Evolutionary conservation across 2,888 invertebrate species (phyloP).

Genomic region (Drosophila melanosoma): DNA sequence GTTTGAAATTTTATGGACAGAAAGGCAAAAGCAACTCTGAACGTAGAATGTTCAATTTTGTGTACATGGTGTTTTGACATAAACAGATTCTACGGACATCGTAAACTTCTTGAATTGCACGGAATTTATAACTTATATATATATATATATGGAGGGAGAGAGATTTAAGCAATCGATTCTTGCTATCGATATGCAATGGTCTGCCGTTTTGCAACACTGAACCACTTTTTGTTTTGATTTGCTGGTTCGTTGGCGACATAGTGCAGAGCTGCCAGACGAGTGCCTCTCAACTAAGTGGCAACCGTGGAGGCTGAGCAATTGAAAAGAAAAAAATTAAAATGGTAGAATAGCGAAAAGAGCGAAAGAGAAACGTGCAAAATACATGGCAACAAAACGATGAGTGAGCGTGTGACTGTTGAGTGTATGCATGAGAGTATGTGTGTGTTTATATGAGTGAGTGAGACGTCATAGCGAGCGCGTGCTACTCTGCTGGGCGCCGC

Average conservation of each 20-base stretch:
- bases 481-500: constrained; percentile 51
- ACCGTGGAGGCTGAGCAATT: constrained; percentile 38
- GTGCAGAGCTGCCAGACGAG: constrained; percentile 48
- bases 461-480: constrained; percentile 58
- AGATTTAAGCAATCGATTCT: constrained; percentile 18
- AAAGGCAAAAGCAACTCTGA: too few relatives aligned
- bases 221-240: constrained; percentile 70
- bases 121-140: not conserved
- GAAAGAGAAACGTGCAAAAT: constrained; percentile 62
- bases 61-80: too few relatives aligned
- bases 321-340: constrained; percentile 26
- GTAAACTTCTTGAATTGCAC: too few relatives aligned
- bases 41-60: too few relatives aligned
- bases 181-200: constrained; percentile 36
- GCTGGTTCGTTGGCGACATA: constrained; percentile 50
- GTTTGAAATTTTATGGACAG: too few relatives aligned
- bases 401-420: constrained; percentile 3
- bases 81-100: too few relatives aligned
- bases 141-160: not conserved
- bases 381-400: constrained; percentile 43
- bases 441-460: constrained; percentile 46
- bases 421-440: constrained; percentile 1
- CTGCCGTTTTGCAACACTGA: constrained; percentile 48
- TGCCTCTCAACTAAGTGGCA: constrained; percentile 59
- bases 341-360: constrained; percentile 47